Evolutionary conservation across 2,797 vertebrate species (phyloP).

Genomic region (Urosaurus nigricauda): DNA sequence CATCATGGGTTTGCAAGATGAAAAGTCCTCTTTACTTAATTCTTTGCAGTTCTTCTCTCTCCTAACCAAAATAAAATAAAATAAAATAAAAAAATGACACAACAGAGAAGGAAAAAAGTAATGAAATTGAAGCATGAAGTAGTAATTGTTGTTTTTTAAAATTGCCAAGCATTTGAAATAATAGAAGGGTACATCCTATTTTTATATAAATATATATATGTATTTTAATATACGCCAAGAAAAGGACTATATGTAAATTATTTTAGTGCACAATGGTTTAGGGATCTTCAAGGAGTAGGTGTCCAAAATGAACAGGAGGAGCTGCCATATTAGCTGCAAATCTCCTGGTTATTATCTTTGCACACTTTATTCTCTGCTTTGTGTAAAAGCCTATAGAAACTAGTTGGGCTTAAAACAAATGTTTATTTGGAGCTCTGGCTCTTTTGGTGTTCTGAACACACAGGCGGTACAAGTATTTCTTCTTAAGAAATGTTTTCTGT

Average conservation of each 20-base stretch:
- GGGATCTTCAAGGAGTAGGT: not conserved
- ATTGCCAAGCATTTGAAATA: conserved; percentile 21
- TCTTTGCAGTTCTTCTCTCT: not conserved
- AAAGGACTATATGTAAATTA: conserved; percentile 16
- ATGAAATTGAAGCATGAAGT: conserved; percentile 11
- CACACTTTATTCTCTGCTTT: conserved; percentile 18
- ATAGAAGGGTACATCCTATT: conserved; percentile 29
- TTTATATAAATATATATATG: conserved; percentile 29
- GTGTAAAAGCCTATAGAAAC: conserved; percentile 17
- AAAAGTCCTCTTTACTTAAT: not conserved
- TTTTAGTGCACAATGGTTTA: conserved; percentile 10
- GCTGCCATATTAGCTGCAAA: not conserved
- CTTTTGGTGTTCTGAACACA: not conserved
- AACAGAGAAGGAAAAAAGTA: too few relatives aligned
- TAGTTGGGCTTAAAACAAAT: not conserved
- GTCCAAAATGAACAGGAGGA: not conserved
- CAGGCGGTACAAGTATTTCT: not conserved
- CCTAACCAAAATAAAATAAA: too few relatives aligned
- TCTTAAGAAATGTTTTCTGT: not conserved
- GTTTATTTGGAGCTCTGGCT: not conserved
- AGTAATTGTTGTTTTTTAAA: not conserved
- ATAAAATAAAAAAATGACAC: too few relatives aligned
- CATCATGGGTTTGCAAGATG: not conserved
- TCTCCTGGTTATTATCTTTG: not conserved
- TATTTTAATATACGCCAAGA: conserved; percentile 33